Evolutionary conservation across 2,797 vertebrate genomes (phyloP).

Genomic region (Helarctos malayanus): DNA sequence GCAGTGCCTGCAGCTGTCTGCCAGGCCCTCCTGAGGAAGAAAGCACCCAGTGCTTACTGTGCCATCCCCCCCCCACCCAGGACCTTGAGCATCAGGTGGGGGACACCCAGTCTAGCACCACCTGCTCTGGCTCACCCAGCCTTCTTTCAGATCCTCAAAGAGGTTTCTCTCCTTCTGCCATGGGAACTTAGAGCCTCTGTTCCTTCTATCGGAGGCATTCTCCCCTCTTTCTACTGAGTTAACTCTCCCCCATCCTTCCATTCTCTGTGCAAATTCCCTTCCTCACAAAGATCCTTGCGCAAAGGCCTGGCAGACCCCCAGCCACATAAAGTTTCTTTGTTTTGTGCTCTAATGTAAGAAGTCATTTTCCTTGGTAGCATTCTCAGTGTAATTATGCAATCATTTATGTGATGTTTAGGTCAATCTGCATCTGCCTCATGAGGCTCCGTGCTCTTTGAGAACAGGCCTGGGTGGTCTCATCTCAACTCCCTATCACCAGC

Average conservation of each 20-base stretch:
- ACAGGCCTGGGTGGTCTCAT: background rate
- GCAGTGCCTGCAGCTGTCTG: fast-evolving
- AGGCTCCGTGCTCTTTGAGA: background rate
- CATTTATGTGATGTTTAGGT: background rate
- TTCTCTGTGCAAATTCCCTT: background rate
- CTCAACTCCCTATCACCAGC: too few species aligned
- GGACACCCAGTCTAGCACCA: background rate
- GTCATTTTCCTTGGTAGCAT: background rate
- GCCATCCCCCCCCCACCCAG: background rate
- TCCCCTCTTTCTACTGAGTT: too few species aligned
- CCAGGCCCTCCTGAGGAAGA: fast-evolving
- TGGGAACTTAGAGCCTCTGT: background rate
- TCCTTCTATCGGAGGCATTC: background rate
- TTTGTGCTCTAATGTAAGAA: background rate
- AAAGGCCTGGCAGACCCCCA: too few species aligned
- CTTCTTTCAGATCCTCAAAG: background rate
- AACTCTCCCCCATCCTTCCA: background rate
- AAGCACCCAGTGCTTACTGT: background rate
- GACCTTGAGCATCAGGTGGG: fast-evolving
- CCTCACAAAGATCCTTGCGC: background rate
- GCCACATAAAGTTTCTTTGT: background rate
- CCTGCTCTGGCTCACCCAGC: fast-evolving
- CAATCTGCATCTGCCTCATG: background rate
- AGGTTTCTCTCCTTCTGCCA: too few species aligned
- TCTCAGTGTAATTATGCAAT: background rate